These are phyloP conservation scores for Halichoeres trimaculatus DNA, from an alignment of 2,113 vertebrate species.

Conservation along the genomic window DNA sequence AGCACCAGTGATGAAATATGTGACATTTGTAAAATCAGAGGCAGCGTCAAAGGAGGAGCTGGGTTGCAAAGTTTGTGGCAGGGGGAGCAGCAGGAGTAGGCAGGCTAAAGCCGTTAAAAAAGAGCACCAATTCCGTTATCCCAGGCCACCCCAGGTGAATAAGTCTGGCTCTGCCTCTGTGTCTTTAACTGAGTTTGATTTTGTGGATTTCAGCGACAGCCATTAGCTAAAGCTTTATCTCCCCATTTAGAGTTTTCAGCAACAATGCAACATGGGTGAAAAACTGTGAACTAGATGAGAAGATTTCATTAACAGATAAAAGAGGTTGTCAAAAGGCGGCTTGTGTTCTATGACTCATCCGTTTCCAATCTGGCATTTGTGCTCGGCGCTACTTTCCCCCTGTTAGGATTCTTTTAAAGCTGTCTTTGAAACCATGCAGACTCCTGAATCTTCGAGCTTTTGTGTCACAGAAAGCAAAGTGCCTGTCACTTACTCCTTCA, in stretches of 20 bases:
- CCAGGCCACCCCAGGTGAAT: too few relatives aligned
- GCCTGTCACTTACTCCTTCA: slow-evolving; percentile 32
- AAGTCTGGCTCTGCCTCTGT: too few relatives aligned
- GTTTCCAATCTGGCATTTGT: neutral
- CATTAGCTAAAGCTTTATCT: neutral
- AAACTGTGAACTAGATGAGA: slow-evolving; percentile 8
- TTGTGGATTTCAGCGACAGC: neutral
- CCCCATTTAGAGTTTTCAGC: neutral
- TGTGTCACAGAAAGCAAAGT: slow-evolving; percentile 17
- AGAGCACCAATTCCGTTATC: too few relatives aligned
- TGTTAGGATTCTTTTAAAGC: neutral
- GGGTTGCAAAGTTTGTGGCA: too few relatives aligned
- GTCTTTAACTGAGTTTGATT: neutral
- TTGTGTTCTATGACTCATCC: slow-evolving; percentile 13
- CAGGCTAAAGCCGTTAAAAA: too few relatives aligned
- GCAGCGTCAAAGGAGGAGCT: too few relatives aligned
- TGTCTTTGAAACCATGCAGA: slow-evolving; percentile 10
- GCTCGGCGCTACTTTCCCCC: neutral
- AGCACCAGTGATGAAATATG: too few relatives aligned
- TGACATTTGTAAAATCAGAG: too few relatives aligned
- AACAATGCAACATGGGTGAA: neutral
- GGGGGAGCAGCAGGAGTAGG: too few relatives aligned
- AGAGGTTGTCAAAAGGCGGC: neutral
- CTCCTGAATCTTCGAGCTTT: slow-evolving; percentile 9
- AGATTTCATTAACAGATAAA: slow-evolving; percentile 24